Evolutionary conservation across 2,797 vertebrate species (phyloP), one percentile per base, ranked within the genome.

Genomic region (Helarctos malayanus): DNA sequence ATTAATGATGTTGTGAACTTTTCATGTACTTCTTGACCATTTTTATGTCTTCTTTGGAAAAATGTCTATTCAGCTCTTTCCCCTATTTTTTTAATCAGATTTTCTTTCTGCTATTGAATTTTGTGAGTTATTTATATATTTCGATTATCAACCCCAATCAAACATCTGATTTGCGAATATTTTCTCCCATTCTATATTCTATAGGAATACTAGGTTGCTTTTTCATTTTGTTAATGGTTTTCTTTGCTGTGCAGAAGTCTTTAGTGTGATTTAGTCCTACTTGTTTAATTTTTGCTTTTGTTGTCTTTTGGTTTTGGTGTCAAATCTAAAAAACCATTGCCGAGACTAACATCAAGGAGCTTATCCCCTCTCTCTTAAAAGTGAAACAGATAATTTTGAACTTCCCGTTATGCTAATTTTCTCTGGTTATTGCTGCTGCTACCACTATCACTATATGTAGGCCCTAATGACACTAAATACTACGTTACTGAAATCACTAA

Each of bases 251-350:
- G 29, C 12, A 75, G n/a, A 25, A 56, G 15, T 57, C 54, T 54
- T 68, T 15, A 14, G 49, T 56, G 59, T 92, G 56, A 56, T 69
- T 69, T 56, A 35, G 15, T 79, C 49, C 61, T 27, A 49, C 29
- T 79, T 65, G 14, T 78, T 86, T 47, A 68, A 57, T 86, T 79
- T 93, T 93, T 68, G 21, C 29, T 56, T 93, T 79, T 86, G 25
- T 69, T 79, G 16, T 7, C 49, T 69, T 93, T 93, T 57, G 7
- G 13, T 41, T 85, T 93, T 49, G 14, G 32, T 63, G 32, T 78
- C 15, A 65, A 32, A 65, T 65, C 61, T 29, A 65, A 73, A 79
- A 75, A 49, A 25, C 27, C 11, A 79, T 78, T 86, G 38, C 61
- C 35, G 29, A 78, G 15, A 29, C 35, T 86, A 59, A 27, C 47